Base-by-base conservation (phyloP, 2,888 invertebrate genomes). In the Dendrolimus pini region DNA sequence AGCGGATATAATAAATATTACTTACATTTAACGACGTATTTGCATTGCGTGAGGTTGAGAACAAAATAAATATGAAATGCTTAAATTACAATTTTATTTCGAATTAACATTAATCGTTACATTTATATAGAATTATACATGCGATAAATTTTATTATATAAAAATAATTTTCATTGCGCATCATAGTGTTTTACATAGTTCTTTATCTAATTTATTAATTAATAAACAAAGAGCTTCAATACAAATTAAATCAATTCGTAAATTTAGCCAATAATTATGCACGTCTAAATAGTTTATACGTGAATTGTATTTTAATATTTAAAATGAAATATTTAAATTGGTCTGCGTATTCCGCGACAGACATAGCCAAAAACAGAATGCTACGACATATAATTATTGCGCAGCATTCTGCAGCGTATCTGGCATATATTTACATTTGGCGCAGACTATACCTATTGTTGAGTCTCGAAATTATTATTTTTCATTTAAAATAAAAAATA, bases 61-160 rank as follows among this genome's bases (percentile, higher is more conserved):
- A 61, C 71, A 68, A 68, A 64, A 69, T 56, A 60, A 66, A 69
- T 67, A 66, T 65, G 69, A 66, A 68, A 67, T 82, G 77, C 79
- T 82, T 85, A 72, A 80, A 81, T 88, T 87, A 87, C 80, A 85
- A 74, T 87, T 76, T 88, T 84, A 86, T 87, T 83, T 76, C 72
- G 74, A 82, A 80, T 79, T 77, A 83, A 77, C 72, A 80, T 70
- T 79, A 71, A 72, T 75, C 76, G 72, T 76, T 78, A 80, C 77
- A 80, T 72, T 77, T 78, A 76, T 78, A 79, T 80, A 80, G 72
- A 83, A 83, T 84, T 30, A 30, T 80, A 82, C 82, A 87, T 82
- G 84, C 78, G 76, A 78, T 79, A 83, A 82, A 83, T 82, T 85
- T 84, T 80, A 81, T 75, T 74, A 82, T 89, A 89, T 79, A 89